Evolutionary conservation across 2,113 vertebrate species (phyloP), one percentile per base, ranked within the genome.

Genomic region (Forbesichthys papilliferus): DNA sequence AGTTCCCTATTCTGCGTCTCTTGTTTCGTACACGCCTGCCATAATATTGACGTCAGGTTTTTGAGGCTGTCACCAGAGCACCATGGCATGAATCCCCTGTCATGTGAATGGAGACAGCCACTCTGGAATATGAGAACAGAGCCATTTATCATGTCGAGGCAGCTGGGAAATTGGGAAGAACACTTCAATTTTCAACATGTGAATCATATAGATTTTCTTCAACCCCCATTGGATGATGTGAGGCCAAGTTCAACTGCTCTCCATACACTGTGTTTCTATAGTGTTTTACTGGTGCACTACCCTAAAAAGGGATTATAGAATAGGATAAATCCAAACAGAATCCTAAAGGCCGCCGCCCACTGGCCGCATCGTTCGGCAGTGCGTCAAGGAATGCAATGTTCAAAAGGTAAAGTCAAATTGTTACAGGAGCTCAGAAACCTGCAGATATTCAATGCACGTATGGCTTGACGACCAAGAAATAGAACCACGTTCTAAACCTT

Each of bases 141-240:
- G 66, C 73, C 66, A 68, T 87, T 83, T 77, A 74, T 89, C 81
- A 85, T 70, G 14, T 71, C 1, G 71, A 73, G 78, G 63, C 79
- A 63, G 75, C 75, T 67, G 72, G 77, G 68, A 81, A 87, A 84
- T 75, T 66, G 77, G 70, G 65, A 61, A 46, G 14, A 81, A 10
- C 63, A 42, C 71, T 78, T 84, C 80, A 82, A 51, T 83, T 76
- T 74, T 75, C 63, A 69, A 67, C 78, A 75, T 8, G 34, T 59
- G 65, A 74, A 48, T 66, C 61, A 20, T 77, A 48, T 60, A 33
- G 75, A 42, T 73, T 75, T 73, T 54, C 36, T 64, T 8, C 18
- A 9, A 62, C 34, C 74, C 60, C 16, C 9, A 11, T 1, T 53
- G 48, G 57, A 74, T 73, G 46, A 73, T 58, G 71, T 79, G 63